Base-by-base conservation (phyloP, 2,113 vertebrate genomes). In the Alouatta palliata region DNA sequence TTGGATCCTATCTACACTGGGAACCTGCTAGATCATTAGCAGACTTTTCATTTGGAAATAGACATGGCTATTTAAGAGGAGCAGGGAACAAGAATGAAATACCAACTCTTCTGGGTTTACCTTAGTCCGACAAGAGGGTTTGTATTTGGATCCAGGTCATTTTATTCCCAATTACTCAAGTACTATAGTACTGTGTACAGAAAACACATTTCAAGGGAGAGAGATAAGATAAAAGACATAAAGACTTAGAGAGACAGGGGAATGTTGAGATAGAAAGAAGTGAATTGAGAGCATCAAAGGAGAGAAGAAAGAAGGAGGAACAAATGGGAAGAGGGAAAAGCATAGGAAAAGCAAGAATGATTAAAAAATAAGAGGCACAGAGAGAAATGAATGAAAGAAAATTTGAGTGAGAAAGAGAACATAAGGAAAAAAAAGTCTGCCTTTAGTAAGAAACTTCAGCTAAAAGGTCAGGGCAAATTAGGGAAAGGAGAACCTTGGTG, bases 1-100 rank as follows among this genome's bases (percentile, higher is more conserved):
- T 47, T 96, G 87, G 71, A 90, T 96, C 93, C 37, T 6, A 35
- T 93, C 66, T 84, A 90, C 43, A 79, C 40, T 40, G 75, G 32
- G 87, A 97, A 71, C 52, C 21, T 54, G 10, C 89, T 21, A 80
- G 37, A 86, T 94, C 89, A 93, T 97, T 96, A 97, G 45, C 54
- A 79, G 56, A 81, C 61, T 90, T 97, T 95, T 73, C 54, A 68
- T 93, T 73, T 95, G 61, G 79, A 96, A 97, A 94, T 8, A 83
- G 88, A 76, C 6, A 8, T 83, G 45, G 6, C 61, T 80, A 75
- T 95, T 95, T 90, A 82, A 83, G 76, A 86, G 82, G 45, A 87
- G 20, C 21, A 75, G 13, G 12, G 56, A 73, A 35, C 4, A 40
- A 43, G 37, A 82, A 56, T 12, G 11, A 91, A 91, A 96, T n/a